Evolutionary conservation across 1,140 invertebrate species (phyloP), one percentile per base, ranked within the genome.

Genomic region (Drosophila littoralis): DNA sequence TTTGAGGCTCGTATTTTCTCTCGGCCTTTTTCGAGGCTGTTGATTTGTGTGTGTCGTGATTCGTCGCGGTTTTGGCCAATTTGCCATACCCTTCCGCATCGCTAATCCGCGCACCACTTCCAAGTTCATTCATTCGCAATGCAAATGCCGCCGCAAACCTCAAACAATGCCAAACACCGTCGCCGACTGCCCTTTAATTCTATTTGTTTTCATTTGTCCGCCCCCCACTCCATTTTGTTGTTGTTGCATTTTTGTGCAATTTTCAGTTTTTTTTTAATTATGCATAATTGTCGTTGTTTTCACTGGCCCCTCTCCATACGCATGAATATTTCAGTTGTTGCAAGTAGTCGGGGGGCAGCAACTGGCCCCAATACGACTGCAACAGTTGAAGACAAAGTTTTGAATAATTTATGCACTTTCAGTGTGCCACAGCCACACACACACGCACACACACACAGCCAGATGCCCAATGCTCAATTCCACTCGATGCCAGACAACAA

Each of bases 321-420:
- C 68, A 88, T 86, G 83, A 88, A 83, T 88, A 88, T 86, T 79
- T 83, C 42, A 80, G 36, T 6, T 42, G 48, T 36, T 33, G 58
- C 40, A 74, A 69, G 50, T 69, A 61, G 57, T 69, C 15, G 22
- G 9, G 13, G 51, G 22, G 22, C 17, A 17, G 17, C 17, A 17
- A 17, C 17, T 17, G 65, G 15, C 7, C 22, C 15, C 43, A 54
- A 48, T 48, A 28, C 9, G 55, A 58, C 61, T 57, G 69, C 69
- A 60, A 69, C 66, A 71, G 58, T 78, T 45, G 43, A 40, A 66
- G 61, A 51, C 71, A 88, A 88, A 67, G 81, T 86, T 81, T 79
- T 72, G 59, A 82, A 88, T 86, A 83, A 86, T 88, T 88, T 81
- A 88, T 88, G 77, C 35, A 46, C 28, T 52, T 46, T n/a, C 12